Evolutionary conservation across 92 coral and sea anemone species (phyloP), one percentile per base, ranked within the genome.

Genomic region (Nematostella vectensis): DNA sequence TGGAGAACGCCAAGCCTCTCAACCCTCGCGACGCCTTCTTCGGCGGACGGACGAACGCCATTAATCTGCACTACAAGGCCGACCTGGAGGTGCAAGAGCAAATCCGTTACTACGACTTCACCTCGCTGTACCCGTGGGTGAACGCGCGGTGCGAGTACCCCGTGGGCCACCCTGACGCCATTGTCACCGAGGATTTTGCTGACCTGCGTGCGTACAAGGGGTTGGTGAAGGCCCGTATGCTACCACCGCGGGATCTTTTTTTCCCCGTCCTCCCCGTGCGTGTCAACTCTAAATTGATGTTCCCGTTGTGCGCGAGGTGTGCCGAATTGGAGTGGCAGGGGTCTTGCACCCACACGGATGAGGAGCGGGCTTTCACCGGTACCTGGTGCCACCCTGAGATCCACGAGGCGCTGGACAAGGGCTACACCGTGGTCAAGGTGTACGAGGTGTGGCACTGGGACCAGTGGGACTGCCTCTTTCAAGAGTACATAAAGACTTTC

Each of bases 381-480:
- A 30, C 26, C 27, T 49, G 23, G 25, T 21, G 18, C 27, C 21
- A 68, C 8, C 12, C n/a, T n/a, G n/a, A n/a, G n/a, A n/a, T n/a
- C n/a, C n/a, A n/a, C 29, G 53, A 42, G 28, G 77, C 70, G 9
- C 13, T 49, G 22, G 47, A 52, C 38, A 1, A 29, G 12, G 78
- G 71, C 30, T 68, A 69, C 37, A 17, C 40, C 27, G 54, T 70
- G 22, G 13, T 74, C 13, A 50, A 74, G 23, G 54, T 58, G 0
- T 37, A 58, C 18, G 75, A 74, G 52, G 40, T 74, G n/a, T n/a
- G n/a, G 75, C 61, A 74, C 13, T 49, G 26, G 10, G 55, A 49
- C 29, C 67, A 47, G 26, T 24, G 19, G 6, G 16, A 22, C 2
- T 21, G 1, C 15, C 4, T 65, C 36, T 65, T 65, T 10, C 30